Base-by-base conservation (phyloP, 2,888 invertebrate genomes). In the Orthosia cruda region DNA sequence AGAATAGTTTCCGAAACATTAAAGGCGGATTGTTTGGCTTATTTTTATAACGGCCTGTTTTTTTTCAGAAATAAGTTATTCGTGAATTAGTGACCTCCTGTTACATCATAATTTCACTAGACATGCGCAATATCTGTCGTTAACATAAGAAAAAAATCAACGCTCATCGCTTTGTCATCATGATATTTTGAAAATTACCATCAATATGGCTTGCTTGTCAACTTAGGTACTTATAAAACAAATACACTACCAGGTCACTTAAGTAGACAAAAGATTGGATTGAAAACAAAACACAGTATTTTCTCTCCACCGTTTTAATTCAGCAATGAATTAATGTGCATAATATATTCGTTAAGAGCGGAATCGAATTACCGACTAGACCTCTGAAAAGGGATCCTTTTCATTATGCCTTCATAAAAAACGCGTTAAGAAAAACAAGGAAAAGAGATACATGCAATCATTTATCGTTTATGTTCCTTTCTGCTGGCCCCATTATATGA, bases 1-100 rank as follows among this genome's bases (percentile, higher is more conserved):
- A 73, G 80, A 86, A 88, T 88, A 85, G 84, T 89, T 87, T 88
- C 81, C 81, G 74, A 71, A 84, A 87, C 77, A 85, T 85, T 84
- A 78, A 80, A 87, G 78, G 67, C 66, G 61, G 63, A 78, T 70
- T 63, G 66, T 74, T 80, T 64, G 47, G 68, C 49, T 72, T 71
- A 77, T 80, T 85, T 71, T 71, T 74, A 73, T 77, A 74, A 74
- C 74, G 57, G 47, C 63, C 11, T 16, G 32, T 55, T 61, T 16
- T 76, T 67, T 74, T 59, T 76, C n/a, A 4, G 4, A 18, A 4
- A 23, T 32, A 45, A 47, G 15, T 26, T 40, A 61, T 66, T 57
- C 32, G 2, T 13, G 18, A 23, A 20, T 4, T 45, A 50, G 5
- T 13, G 5, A 18, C 0, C 3, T 59, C 32, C 15, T 20, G 16